Evolutionary conservation across 1,140 invertebrate species (phyloP).

Genomic region (Charaxes varanes): DNA sequence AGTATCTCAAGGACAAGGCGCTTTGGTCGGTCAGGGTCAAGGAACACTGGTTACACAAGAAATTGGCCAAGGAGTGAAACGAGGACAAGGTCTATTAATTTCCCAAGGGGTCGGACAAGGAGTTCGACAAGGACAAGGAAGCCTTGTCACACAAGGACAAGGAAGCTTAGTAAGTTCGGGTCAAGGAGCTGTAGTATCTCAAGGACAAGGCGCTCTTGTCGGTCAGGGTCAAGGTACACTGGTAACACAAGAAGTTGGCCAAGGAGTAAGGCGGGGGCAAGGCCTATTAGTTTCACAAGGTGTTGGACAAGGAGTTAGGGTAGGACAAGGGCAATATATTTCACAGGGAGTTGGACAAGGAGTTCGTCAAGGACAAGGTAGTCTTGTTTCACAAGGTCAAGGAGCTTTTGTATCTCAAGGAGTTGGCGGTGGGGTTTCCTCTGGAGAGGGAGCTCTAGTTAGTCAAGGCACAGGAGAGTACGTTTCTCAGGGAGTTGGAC

Average conservation of each 20-base stretch:
- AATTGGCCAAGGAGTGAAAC: conserved; percentile 13
- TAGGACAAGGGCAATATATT: conserved; percentile 12
- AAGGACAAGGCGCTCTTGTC: conserved; percentile 11
- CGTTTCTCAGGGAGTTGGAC: conserved; percentile 11
- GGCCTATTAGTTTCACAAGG: conserved; percentile 13
- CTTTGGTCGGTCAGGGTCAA: conserved; percentile 1
- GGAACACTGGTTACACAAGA: conserved; percentile 8
- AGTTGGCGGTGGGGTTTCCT: conserved; percentile 6
- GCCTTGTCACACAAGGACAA: conserved; percentile 20
- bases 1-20: conserved; percentile 17
- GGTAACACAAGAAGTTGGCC: conserved; percentile 14
- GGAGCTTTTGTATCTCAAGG: conserved; percentile 14
- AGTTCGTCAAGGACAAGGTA: conserved; percentile 18
- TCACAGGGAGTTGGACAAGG: conserved; percentile 22
- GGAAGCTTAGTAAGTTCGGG: conserved; percentile 14
- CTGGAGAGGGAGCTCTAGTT: conserved; percentile 16
- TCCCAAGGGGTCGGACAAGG: conserved; percentile 16
- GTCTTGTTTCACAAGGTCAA: conserved; percentile 9
- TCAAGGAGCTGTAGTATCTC: conserved; percentile 12
- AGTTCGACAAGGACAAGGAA: conserved; percentile 9
- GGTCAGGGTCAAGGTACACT: conserved; percentile 3
- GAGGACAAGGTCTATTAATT: conserved; percentile 16
- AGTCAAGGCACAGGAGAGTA: conserved; percentile 18
- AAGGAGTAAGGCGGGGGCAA: conserved; percentile 15
- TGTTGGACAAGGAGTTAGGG: conserved; percentile 12